phyloP scores from a whole-genome alignment of 2,888 invertebrate genomes.

The Latheticus oryzae region DNA sequence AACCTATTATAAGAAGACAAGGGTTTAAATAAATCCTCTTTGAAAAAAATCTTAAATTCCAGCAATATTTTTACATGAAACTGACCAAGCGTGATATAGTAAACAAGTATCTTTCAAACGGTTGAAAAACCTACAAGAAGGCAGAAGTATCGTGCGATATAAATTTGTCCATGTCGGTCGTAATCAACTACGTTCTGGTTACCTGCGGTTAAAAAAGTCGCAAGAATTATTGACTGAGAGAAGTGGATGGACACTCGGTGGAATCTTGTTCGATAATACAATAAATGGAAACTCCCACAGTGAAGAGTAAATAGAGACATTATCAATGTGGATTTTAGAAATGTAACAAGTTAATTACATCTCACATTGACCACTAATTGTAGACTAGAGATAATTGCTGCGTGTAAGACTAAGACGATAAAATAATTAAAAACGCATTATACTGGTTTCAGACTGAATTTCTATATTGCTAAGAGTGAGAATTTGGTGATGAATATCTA shows the following conservation, averaged over 20 bases:
- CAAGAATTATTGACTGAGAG: slow-evolving; percentile 20
- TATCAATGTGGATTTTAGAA: slow-evolving; percentile 21
- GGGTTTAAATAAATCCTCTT: slow-evolving; percentile 17
- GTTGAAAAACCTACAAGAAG: background rate
- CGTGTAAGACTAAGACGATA: too few relatives aligned
- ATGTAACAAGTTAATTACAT: slow-evolving; percentile 19
- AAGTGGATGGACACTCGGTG: slow-evolving; percentile 5
- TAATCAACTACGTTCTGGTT: slow-evolving; percentile 8
- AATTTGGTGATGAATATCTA: too few relatives aligned
- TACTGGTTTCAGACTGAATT: too few relatives aligned
- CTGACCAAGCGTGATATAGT: slow-evolving; percentile 15
- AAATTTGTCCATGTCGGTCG: slow-evolving; percentile 18
- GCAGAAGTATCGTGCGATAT: slow-evolving; percentile 14
- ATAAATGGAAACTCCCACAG: slow-evolving; percentile 28
- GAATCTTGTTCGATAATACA: slow-evolving; percentile 20
- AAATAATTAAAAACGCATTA: too few relatives aligned
- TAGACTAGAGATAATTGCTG: too few relatives aligned
- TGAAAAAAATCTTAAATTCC: background rate
- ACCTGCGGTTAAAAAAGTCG: slow-evolving; percentile 17
- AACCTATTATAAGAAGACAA: slow-evolving; percentile 28
- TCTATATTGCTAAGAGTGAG: too few relatives aligned
- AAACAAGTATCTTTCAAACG: slow-evolving; percentile 5
- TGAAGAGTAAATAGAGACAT: slow-evolving; percentile 9
- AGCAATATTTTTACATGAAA: slow-evolving; percentile 19
- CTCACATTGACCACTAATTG: slow-evolving; percentile 5